Percentiles rank a stretch among this genome's conserved stretches.
These are phyloP conservation scores for Leptocoma aspasia DNA, from an alignment of 2,113 vertebrate species.

Conservation along the genomic window DNA sequence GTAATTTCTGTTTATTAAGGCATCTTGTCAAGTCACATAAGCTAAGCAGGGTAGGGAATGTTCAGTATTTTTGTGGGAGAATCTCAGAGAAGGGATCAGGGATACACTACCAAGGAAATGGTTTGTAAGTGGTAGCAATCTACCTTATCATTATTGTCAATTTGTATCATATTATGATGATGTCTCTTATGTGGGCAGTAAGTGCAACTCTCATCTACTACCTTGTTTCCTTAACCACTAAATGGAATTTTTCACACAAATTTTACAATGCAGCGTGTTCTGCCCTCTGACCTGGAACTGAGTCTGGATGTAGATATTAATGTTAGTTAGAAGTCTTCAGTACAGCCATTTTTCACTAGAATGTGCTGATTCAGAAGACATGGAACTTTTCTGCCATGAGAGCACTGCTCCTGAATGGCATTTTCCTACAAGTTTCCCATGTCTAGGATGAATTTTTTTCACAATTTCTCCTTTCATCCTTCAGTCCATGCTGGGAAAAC, in stretches of 20 bases:
- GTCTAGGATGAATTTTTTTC: neutral
- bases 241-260: neutral
- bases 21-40: neutral
- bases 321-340: neutral
- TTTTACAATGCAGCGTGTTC: neutral
- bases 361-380: neutral
- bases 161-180: neutral
- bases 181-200: neutral
- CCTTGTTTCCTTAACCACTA: neutral
- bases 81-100: neutral
- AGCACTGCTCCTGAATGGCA: neutral
- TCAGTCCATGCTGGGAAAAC: neutral
- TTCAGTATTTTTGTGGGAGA: neutral
- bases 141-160: neutral
- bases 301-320: neutral
- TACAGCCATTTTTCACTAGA: neutral
- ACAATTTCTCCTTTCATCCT: neutral
- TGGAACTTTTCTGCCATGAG: neutral
- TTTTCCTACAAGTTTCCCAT: neutral
- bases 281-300: neutral
- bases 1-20: slow-evolving; percentile 25
- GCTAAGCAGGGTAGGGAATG: neutral
- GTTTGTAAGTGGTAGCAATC: neutral
- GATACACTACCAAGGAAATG: neutral
- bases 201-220: neutral